A percentile compares a stretch with the other conserved stretches of the same genome.
Evolutionary conservation across 2,888 invertebrate genomes (phyloP).

Genomic region (Amblyteles armatorius): DNA sequence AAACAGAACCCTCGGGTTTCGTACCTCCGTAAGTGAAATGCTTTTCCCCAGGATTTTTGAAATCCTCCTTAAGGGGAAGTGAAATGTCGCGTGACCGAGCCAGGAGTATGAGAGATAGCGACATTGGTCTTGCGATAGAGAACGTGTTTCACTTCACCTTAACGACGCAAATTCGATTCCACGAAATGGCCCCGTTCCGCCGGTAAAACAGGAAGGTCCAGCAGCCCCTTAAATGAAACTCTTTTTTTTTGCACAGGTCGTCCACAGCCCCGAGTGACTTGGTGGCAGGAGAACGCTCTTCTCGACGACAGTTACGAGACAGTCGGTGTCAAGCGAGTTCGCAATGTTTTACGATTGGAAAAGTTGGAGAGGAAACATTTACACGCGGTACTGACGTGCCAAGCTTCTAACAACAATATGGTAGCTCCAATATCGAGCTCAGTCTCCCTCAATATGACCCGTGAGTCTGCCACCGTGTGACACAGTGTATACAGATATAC

Average conservation of each 20-base stretch:
- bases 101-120: too few relatives aligned
- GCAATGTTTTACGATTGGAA: slow-evolving; percentile 89
- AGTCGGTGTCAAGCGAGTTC: slow-evolving; percentile 88
- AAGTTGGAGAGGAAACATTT: slow-evolving; percentile 90
- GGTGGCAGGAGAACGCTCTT: slow-evolving; percentile 92
- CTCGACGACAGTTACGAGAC: slow-evolving; percentile 90
- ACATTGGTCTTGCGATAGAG: too few relatives aligned
- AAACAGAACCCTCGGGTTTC: too few relatives aligned
- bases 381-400: slow-evolving; percentile 89
- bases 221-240: neutral
- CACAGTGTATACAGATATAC: neutral
- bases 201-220: too few relatives aligned
- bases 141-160: too few relatives aligned
- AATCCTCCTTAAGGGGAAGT: too few relatives aligned
- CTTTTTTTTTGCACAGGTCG: slow-evolving; percentile 86
- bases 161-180: too few relatives aligned
- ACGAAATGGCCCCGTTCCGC: too few relatives aligned
- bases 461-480: slow-evolving; percentile 86
- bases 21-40: too few relatives aligned
- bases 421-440: slow-evolving; percentile 89
- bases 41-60: too few relatives aligned
- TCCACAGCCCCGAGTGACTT: slow-evolving; percentile 90
- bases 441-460: slow-evolving; percentile 90
- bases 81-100: too few relatives aligned
- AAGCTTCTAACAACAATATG: slow-evolving; percentile 90